Base-by-base conservation (phyloP, 2,797 vertebrate species). In the Bradypodion ventrale region DNA sequence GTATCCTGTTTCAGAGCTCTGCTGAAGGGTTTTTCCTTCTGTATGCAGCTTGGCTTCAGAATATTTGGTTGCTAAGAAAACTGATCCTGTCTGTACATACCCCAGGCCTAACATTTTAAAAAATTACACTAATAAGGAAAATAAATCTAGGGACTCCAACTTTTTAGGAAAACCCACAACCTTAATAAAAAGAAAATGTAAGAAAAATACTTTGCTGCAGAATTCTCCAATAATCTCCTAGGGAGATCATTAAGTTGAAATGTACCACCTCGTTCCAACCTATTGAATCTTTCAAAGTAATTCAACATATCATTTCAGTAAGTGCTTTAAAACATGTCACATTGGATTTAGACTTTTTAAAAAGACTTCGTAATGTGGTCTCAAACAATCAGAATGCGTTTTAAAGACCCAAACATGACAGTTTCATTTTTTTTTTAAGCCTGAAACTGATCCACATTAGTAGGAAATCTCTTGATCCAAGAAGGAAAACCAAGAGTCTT, bases 401-500 rank as follows among this genome's bases (percentile, higher is more conserved):
- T 88, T 37, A 65, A 87, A 88, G 81, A 87, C 49, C 32, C 23
- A 86, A 87, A 87, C 35, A 83, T 85, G 63, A 15, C 62, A 73
- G 80, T 13, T 63, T 92, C 75, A 75, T 75, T 91, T 87, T 82
- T 87, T 82, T 21, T 56, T n/a, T 86, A 83, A 84, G 27, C 65
- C 12, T 23, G 21, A 80, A 80, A 88, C 16, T 63, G 32, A 42
- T 80, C 13, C 82, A 75, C 60, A 86, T 29, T n/a, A 84, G 88
- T 23, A 82, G n/a, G 85, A 92, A 91, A 87, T 76, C 68, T 88
- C 87, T 90, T 90, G 40, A 89, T 80, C 46, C 80, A 56, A 84
- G 4, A 5, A 85, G 88, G 63, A 86, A 80, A 1, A 21, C 19
- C 32, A 78, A 29, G 72, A 87, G 19, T 35, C 49, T 6, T 6